phyloP scores from a whole-genome alignment of 1,140 invertebrate genomes.

The Hyles vespertilio region DNA sequence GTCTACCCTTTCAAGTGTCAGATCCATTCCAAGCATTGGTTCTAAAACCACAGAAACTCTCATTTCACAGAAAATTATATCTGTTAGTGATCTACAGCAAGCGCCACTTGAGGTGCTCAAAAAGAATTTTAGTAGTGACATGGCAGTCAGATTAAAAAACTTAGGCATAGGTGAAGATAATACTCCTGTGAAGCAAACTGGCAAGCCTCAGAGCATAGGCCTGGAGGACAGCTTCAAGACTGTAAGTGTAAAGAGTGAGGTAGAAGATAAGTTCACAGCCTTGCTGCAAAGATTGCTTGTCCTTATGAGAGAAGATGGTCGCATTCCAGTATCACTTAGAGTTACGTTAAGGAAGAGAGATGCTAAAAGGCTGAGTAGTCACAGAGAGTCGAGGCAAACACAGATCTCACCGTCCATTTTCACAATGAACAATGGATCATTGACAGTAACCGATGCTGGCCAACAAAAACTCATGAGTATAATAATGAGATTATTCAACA shows the following conservation, averaged over 20 bases:
- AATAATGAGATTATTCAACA: conserved; percentile 84
- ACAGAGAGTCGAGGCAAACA: conserved; percentile 84
- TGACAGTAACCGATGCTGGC: conserved; percentile 74
- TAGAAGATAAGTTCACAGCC: conserved; percentile 80
- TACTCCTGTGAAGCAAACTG: conserved; percentile 81
- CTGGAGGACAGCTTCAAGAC: conserved; percentile 85
- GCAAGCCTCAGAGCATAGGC: conserved; percentile 82
- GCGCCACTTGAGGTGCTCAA: conserved; percentile 77
- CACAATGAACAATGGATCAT: conserved; percentile 73
- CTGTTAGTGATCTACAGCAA: conserved; percentile 81
- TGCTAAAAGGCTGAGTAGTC: conserved; percentile 74
- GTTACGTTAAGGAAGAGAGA: conserved; percentile 83
- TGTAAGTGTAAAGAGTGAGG: conserved; percentile 82
- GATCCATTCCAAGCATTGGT: conserved; percentile 84
- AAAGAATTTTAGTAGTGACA: conserved; percentile 79
- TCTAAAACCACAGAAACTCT: conserved; percentile 80
- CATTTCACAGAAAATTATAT: conserved; percentile 78
- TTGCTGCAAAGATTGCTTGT: conserved; percentile 82
- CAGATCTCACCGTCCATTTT: conserved; percentile 81
- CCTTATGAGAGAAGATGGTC: conserved; percentile 84
- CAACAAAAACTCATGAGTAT: conserved; percentile 81
- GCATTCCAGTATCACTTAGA: conserved; percentile 83
- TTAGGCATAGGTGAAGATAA: conserved; percentile 84
- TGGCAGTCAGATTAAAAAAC: conserved; percentile 81
- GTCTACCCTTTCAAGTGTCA: conserved; percentile 76